Evolutionary conservation across 2,888 invertebrate species (phyloP).

Genomic region (Cosmia trapezina): DNA sequence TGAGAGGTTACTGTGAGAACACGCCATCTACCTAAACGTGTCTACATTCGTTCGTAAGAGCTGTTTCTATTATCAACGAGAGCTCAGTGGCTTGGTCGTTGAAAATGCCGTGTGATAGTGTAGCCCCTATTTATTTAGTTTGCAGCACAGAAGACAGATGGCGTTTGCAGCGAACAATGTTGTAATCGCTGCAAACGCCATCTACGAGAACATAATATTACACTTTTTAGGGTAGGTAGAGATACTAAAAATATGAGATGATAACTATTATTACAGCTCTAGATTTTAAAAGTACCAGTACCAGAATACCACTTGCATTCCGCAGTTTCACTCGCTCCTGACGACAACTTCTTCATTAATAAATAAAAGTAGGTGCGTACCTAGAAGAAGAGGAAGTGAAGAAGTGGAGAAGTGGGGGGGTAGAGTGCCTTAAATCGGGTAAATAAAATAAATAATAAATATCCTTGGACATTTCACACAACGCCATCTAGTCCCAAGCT

Average conservation of each 20-base stretch:
- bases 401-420: too few species aligned
- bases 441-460: too few species aligned
- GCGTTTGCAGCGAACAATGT: constrained; percentile 28
- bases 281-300: neutral
- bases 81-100: neutral
- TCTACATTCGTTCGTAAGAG: neutral
- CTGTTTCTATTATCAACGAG: neutral
- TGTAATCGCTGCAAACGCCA: too few species aligned
- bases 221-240: neutral
- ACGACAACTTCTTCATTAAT: neutral
- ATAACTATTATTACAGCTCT: neutral
- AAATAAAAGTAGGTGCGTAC: neutral
- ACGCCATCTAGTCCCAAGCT: too few species aligned
- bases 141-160: constrained; percentile 44
- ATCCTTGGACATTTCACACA: too few species aligned
- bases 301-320: neutral
- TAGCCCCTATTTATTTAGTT: neutral
- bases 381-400: too few species aligned
- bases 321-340: neutral
- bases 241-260: neutral
- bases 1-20: neutral
- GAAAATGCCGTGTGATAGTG: too few species aligned
- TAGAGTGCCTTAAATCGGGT: too few species aligned
- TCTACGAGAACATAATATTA: too few species aligned
- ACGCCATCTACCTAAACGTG: constrained; percentile 45